Base-by-base conservation (phyloP, 2,113 vertebrate genomes). In the Arvicanthis niloticus region DNA sequence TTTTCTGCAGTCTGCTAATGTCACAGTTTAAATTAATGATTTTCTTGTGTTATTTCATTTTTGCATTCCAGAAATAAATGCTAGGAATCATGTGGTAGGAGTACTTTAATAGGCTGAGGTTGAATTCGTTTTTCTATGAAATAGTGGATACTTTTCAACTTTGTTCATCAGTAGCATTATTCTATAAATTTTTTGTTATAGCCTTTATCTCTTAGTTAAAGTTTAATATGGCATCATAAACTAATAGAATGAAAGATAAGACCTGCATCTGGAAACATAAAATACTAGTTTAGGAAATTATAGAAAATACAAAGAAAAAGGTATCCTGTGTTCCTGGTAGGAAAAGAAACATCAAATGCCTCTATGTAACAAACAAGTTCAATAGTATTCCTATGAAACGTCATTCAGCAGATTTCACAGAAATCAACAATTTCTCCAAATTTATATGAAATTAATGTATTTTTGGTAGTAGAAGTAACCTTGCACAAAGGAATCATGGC, bases 381-480 rank as follows among this genome's bases (percentile, higher is more conserved):
- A 22, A n/a, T 2, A 0, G 56, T 56, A 58, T n/a, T 7, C 51
- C 5, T 80, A 37, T 56, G 9, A 81, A n/a, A n/a, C 0, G 0
- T 56, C 51, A 56, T 21, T 37, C 10, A 17, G 7, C 34, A 34
- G 3, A 53, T 51, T 31, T 56, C 51, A 37, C 17, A 53, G 17
- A 37, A 34, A 56, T 53, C 16, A 81, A 58, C 5, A 56, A n/a
- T 37, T 19, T n/a, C 8, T 56, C 10, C 19, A 37, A n/a, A 56
- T 56, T 81, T 2, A 21, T 22, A 81, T n/a, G 19, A 9, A 81
- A 56, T 9, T 81, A 56, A 56, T 53, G 13, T 56, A 13, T 1
- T 56, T 4, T 37, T 81, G 7, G 26, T 60, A 40, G 6, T n/a
- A 56, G 58, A 58, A 82, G 12, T 82, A 19, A 82, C 60, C 16